These are phyloP conservation scores for Pardalotus punctatus DNA, from an alignment of 2,113 vertebrate species.

Conservation along the genomic window DNA sequence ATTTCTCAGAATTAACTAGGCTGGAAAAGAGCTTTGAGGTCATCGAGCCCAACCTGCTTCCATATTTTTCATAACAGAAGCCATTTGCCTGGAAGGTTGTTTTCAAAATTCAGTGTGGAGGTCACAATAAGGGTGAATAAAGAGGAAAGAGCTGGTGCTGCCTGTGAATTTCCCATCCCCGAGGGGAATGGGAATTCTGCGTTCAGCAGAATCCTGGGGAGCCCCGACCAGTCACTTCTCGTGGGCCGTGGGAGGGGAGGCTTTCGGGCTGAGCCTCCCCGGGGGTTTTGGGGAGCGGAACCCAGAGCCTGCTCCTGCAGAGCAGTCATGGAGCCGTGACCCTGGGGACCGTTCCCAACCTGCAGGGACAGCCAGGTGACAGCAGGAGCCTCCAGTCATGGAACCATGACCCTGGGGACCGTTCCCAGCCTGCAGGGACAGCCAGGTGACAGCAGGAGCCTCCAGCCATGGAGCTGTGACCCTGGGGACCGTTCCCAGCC, in stretches of 20 bases:
- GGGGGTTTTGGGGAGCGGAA: neutral
- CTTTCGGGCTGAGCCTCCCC: slow-evolving; percentile 10
- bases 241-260: slow-evolving; percentile 30
- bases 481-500: too few species aligned
- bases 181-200: too few species aligned
- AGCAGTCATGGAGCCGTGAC: neutral
- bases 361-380: neutral
- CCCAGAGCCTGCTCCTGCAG: neutral
- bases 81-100: rapidly evolving
- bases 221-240: neutral
- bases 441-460: too few species aligned
- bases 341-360: neutral
- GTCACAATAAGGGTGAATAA: rapidly evolving
- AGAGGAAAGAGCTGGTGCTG: neutral
- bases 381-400: neutral
- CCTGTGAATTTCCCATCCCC: neutral
- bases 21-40: neutral
- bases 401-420: too few species aligned
- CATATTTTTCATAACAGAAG: neutral
- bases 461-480: too few species aligned
- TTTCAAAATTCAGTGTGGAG: rapidly evolving
- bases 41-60: neutral
- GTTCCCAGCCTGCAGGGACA: too few species aligned
- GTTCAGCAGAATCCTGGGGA: slow-evolving; percentile 18
- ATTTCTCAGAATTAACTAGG: neutral